phyloP scores from a whole-genome alignment of 2,113 vertebrate genomes.

The Forbesichthys agassizii region DNA sequence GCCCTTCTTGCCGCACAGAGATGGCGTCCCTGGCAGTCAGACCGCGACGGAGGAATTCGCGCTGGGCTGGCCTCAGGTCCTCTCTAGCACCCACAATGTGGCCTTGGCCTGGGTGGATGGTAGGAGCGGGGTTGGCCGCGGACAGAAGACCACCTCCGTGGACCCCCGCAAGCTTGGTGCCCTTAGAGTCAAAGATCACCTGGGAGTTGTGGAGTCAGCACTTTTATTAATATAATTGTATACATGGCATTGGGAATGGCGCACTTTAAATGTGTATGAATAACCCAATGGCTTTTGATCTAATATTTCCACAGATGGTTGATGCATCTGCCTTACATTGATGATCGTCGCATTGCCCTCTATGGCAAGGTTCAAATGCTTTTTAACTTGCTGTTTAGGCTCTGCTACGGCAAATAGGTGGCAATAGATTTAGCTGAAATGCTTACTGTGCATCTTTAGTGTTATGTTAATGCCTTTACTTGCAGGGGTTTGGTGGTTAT shows the following conservation, averaged over 20 bases:
- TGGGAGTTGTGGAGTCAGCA: conserved; percentile 78
- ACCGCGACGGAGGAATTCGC: conserved; percentile 77
- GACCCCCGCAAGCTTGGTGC: conserved; percentile 73
- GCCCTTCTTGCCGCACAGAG: conserved; percentile 56
- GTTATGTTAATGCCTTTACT: conserved; percentile 14
- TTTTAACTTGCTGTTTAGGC: conserved; percentile 1
- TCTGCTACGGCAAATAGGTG: background rate
- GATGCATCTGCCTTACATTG: conserved; percentile 78
- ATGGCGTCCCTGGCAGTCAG: conserved; percentile 73
- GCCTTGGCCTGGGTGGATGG: conserved; percentile 79
- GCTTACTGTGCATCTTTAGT: background rate
- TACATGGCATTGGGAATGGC: background rate
- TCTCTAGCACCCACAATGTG: conserved; percentile 71
- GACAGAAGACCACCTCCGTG: conserved; percentile 67
- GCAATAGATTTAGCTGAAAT: background rate
- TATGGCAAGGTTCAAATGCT: conserved; percentile 78
- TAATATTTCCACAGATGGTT: conserved; percentile 69
- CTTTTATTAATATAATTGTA: background rate
- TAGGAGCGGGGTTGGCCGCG: conserved; percentile 66
- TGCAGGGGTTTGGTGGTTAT: conserved; percentile 81
- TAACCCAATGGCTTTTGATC: conserved; percentile 3
- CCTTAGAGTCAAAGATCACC: conserved; percentile 75
- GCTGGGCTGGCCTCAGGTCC: conserved; percentile 78
- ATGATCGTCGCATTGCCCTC: conserved; percentile 75
- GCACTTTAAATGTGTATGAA: background rate